Conservation (phyloP, 2,888 invertebrate genomes). For the Agrypnus murinus region DNA sequence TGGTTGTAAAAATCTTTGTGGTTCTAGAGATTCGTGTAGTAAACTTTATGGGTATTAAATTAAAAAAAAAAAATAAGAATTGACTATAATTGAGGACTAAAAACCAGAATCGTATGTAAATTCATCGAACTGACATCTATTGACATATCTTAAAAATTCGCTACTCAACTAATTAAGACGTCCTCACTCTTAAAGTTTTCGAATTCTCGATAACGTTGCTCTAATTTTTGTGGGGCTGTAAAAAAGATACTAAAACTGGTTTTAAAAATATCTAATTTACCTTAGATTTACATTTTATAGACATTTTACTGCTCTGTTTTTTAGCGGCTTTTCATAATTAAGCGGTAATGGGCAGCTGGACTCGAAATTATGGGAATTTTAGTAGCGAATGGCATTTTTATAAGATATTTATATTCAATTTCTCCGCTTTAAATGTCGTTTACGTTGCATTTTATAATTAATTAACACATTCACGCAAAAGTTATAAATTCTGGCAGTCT, state of each 20-base stretch:
- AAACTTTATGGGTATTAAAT: too few relatives aligned
- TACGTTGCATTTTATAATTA: constrained; percentile 21
- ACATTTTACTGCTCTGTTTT: constrained; percentile 43
- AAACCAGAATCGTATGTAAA: not conserved
- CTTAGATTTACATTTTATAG: constrained; percentile 50
- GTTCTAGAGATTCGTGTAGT: too few relatives aligned
- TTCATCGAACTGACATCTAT: constrained; percentile 6
- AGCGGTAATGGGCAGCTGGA: constrained; percentile 42
- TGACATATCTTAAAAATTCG: constrained; percentile 2
- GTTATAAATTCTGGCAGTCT: constrained; percentile 26
- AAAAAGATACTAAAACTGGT: constrained; percentile 46
- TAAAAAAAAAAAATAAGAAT: too few relatives aligned
- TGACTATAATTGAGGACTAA: too few relatives aligned
- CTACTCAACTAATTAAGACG: constrained; percentile 38
- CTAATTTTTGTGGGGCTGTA: constrained; percentile 42
- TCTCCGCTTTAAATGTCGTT: constrained; percentile 17
- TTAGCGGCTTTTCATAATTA: constrained; percentile 40
- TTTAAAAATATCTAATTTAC: constrained; percentile 46
- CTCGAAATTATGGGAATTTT: constrained; percentile 38
- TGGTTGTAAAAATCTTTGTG: too few relatives aligned
- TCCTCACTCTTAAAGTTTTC: constrained; percentile 22
- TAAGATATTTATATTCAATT: constrained; percentile 21
- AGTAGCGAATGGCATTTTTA: constrained; percentile 21
- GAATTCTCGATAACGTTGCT: constrained; percentile 35
- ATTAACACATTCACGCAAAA: constrained; percentile 27